Conservation (phyloP, 2,888 invertebrate genomes). For the Onthophagus sagittarius region DNA sequence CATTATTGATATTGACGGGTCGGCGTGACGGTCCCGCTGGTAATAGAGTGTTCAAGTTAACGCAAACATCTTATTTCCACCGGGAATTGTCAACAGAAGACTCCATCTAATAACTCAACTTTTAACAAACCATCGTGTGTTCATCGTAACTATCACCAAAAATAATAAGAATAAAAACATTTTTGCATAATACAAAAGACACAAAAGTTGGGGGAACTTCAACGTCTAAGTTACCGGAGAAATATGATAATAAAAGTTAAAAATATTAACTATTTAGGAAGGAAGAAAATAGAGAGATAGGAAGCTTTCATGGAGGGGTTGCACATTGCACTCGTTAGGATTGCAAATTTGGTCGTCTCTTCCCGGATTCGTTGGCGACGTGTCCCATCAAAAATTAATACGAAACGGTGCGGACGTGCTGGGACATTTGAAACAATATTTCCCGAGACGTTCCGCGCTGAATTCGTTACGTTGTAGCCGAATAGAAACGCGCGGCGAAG, state of each 20-base stretch:
- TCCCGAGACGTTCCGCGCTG: background rate
- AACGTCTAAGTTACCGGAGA: background rate
- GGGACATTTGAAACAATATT: background rate
- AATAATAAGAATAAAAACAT: background rate
- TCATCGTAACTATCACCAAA: background rate
- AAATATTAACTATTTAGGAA: background rate
- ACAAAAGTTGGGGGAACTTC: no score
- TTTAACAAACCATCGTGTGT: conserved; percentile 35
- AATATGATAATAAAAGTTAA: background rate
- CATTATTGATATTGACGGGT: conserved; percentile 21
- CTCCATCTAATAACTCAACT: conserved; percentile 50
- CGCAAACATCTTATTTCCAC: conserved; percentile 50
- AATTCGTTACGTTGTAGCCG: background rate
- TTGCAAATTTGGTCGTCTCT: background rate
- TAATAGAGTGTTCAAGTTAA: conserved; percentile 32
- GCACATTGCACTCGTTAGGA: background rate
- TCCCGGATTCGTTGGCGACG: background rate
- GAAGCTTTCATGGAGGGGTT: background rate
- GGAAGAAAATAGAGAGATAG: background rate
- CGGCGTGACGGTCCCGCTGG: conserved; percentile 9
- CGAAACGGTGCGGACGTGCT: background rate
- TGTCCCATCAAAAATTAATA: background rate
- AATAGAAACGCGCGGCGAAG: background rate
- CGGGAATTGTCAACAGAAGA: conserved; percentile 49
- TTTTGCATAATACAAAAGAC: no score